These are phyloP conservation scores for Tineola bisselliella DNA, from an alignment of 2,888 invertebrate species.

Conservation along the genomic window DNA sequence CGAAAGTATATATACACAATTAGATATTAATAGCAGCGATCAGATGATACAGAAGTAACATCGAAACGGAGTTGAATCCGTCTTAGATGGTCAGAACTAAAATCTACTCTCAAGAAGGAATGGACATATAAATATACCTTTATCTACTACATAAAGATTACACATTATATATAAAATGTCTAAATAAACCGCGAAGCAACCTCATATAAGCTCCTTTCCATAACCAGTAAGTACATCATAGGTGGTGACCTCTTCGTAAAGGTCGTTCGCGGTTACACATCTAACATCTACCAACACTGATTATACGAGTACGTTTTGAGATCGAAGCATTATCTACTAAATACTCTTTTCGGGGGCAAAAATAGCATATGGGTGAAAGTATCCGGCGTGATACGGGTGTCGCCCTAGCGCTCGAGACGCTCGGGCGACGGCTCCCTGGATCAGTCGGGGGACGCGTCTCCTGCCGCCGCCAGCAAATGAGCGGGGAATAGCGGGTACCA, in stretches of 20 bases:
- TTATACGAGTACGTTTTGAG: constrained; percentile 5
- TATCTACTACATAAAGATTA: not conserved
- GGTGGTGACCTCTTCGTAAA: constrained; percentile 21
- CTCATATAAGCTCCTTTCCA: constrained; percentile 36
- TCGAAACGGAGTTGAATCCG: not conserved
- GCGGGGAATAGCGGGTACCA: constrained; percentile 95
- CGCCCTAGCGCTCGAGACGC: constrained; percentile 30
- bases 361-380: not conserved
- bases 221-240: constrained; percentile 24
- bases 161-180: not conserved
- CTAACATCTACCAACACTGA: not conserved
- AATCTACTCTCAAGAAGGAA: not conserved
- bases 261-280: not conserved
- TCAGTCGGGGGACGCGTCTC: constrained; percentile 62
- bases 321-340: not conserved
- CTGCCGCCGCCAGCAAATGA: constrained; percentile 77
- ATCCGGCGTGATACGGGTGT: not conserved
- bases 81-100: not conserved
- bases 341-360: not conserved
- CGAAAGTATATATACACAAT: constrained; percentile 18
- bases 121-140: not conserved
- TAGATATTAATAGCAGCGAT: constrained; percentile 14
- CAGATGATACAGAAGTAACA: too few species aligned
- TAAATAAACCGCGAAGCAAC: constrained; percentile 24
- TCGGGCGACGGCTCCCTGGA: constrained; percentile 65